Percentiles rank a stretch among this genome's conserved stretches.
Conservation (phyloP, 2,797 vertebrate genomes). For the Sitta carolinensis region DNA sequence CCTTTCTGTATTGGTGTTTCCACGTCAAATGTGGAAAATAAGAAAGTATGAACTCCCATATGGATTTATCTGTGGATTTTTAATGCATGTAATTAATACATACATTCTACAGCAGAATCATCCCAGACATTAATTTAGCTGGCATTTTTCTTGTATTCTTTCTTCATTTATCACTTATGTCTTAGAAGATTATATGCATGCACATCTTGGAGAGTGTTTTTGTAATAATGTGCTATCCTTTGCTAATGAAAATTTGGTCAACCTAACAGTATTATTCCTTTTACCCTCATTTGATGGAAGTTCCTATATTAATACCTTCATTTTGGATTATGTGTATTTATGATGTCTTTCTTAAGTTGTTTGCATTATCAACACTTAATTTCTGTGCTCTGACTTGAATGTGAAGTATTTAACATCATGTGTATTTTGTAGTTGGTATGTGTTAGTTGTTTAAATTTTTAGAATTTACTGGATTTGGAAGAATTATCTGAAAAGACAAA, state of each 20-base stretch:
- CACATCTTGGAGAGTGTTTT: background rate
- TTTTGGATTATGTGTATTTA: background rate
- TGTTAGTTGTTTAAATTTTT: constrained; percentile 39
- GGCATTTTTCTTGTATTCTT: background rate
- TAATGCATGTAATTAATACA: background rate
- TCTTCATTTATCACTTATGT: background rate
- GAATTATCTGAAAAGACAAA: constrained; percentile 34
- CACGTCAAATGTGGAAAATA: background rate
- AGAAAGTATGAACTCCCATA: background rate
- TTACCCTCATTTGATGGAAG: background rate
- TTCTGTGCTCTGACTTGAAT: background rate
- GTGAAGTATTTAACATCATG: background rate
- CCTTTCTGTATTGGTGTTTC: background rate
- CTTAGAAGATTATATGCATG: background rate
- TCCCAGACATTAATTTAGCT: background rate
- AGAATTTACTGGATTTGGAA: constrained; percentile 28
- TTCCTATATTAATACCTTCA: background rate
- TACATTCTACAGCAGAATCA: background rate
- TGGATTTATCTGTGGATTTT: background rate
- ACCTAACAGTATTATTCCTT: background rate
- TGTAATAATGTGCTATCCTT: background rate
- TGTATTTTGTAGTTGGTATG: background rate
- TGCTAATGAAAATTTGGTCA: background rate
- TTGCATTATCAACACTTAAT: constrained; percentile 2
- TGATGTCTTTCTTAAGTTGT: background rate